phyloP scores from a whole-genome alignment of 1,140 invertebrate genomes.

The Diachasma alloeum region DNA sequence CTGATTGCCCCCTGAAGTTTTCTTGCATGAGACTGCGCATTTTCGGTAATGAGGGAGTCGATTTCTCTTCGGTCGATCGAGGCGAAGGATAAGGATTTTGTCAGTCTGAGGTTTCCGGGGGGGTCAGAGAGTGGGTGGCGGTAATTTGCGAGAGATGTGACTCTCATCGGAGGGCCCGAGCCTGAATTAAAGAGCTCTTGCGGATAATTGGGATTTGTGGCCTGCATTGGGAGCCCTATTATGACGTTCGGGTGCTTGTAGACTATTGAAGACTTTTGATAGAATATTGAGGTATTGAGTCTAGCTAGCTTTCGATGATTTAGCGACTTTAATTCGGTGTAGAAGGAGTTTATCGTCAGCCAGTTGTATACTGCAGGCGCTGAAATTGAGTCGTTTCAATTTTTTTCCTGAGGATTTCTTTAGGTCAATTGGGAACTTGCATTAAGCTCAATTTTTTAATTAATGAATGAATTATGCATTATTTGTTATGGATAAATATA shows the following conservation, averaged over 20 bases:
- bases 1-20: background rate
- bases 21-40: background rate
- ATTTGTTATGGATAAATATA: too few relatives aligned
- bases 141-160: background rate
- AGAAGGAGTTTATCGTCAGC: slow-evolving; percentile 37
- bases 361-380: slow-evolving; percentile 42
- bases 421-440: background rate
- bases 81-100: background rate
- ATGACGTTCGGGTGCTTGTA: background rate
- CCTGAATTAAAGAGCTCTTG: too few relatives aligned
- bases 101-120: background rate
- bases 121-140: background rate
- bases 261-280: background rate
- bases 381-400: slow-evolving; percentile 10
- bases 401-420: background rate
- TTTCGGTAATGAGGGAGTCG: background rate
- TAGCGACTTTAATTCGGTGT: slow-evolving; percentile 10
- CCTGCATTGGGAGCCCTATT: slow-evolving; percentile 12
- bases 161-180: background rate
- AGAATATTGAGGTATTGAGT: background rate
- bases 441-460: too few relatives aligned
- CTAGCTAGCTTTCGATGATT: slow-evolving; percentile 19
- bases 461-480: too few relatives aligned
- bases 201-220: too few relatives aligned
- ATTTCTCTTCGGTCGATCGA: background rate